These are phyloP conservation scores for Orgyia antiqua DNA, from an alignment of 2,888 invertebrate species.

Conservation along the genomic window DNA sequence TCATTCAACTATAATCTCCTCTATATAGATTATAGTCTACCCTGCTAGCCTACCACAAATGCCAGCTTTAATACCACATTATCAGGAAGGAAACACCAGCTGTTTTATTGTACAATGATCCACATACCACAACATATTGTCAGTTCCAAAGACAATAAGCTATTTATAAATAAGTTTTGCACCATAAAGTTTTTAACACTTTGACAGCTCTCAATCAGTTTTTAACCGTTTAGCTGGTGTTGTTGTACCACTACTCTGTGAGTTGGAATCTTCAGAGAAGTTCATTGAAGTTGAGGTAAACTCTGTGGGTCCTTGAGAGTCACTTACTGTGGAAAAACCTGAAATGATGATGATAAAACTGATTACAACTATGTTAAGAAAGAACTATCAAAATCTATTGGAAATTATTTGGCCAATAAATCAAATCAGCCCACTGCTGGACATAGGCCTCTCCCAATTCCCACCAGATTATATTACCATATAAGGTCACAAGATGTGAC, in stretches of 20 bases:
- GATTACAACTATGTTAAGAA: background rate
- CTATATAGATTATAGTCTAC: too few relatives aligned
- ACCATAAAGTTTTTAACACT: slow-evolving; percentile 14
- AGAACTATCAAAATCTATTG: background rate
- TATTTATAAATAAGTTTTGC: slow-evolving; percentile 14
- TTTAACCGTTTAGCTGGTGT: slow-evolving; percentile 86
- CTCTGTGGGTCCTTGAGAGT: slow-evolving; percentile 92
- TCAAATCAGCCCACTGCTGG: too few relatives aligned
- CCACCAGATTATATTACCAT: too few relatives aligned
- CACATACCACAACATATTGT: slow-evolving; percentile 14
- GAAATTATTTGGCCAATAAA: too few relatives aligned
- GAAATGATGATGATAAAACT: slow-evolving; percentile 31
- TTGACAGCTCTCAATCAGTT: slow-evolving; percentile 78
- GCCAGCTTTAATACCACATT: too few relatives aligned
- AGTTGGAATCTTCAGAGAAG: slow-evolving; percentile 94
- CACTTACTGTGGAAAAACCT: slow-evolving; percentile 95
- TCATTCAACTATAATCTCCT: too few relatives aligned
- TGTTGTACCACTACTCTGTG: slow-evolving; percentile 88
- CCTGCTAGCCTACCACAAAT: too few relatives aligned
- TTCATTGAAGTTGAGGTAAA: slow-evolving; percentile 91
- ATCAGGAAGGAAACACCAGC: too few relatives aligned
- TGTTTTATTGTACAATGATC: too few relatives aligned
- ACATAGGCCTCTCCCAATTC: too few relatives aligned
- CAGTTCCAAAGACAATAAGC: slow-evolving; percentile 13
- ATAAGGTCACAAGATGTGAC: too few relatives aligned